Evolutionary conservation across 2,113 vertebrate genomes (phyloP).

Genomic region (Jacana jacana): DNA sequence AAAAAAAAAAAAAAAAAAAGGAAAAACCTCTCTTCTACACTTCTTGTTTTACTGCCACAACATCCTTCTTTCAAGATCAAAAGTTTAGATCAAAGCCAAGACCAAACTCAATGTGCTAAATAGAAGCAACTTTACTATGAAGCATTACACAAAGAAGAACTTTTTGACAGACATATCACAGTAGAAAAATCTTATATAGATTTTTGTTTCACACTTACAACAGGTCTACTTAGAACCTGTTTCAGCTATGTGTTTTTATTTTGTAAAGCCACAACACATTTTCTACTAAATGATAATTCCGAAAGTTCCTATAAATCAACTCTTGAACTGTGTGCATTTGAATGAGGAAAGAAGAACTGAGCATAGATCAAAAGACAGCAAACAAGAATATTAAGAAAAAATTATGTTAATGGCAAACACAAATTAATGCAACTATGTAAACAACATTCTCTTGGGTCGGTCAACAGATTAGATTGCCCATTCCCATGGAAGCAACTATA

Average conservation of each 20-base stretch:
- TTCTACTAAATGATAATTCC: background rate
- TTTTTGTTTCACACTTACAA: slow-evolving; percentile 48
- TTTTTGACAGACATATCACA: slow-evolving; percentile 28
- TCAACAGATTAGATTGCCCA: background rate
- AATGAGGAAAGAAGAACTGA: background rate
- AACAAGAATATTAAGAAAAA: background rate
- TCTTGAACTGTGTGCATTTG: background rate
- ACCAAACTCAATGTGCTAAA: slow-evolving; percentile 76
- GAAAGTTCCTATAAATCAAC: background rate
- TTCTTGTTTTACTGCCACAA: slow-evolving; percentile 70
- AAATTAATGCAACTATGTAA: background rate
- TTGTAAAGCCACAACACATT: slow-evolving; percentile 35
- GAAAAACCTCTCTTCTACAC: background rate
- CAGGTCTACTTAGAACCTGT: slow-evolving; percentile 11
- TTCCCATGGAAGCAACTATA: background rate
- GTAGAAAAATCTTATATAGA: slow-evolving; percentile 58
- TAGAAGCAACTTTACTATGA: slow-evolving; percentile 69
- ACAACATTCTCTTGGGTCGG: background rate
- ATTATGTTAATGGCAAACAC: background rate
- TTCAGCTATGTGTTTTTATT: background rate
- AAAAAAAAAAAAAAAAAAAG: background rate
- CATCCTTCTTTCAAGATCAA: slow-evolving; percentile 80
- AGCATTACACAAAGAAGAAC: slow-evolving; percentile 52
- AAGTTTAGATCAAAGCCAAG: slow-evolving; percentile 80
- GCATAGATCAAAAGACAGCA: background rate